These are phyloP conservation scores for Eupithecia subfuscata DNA, from an alignment of 2,888 invertebrate species.

Conservation along the genomic window DNA sequence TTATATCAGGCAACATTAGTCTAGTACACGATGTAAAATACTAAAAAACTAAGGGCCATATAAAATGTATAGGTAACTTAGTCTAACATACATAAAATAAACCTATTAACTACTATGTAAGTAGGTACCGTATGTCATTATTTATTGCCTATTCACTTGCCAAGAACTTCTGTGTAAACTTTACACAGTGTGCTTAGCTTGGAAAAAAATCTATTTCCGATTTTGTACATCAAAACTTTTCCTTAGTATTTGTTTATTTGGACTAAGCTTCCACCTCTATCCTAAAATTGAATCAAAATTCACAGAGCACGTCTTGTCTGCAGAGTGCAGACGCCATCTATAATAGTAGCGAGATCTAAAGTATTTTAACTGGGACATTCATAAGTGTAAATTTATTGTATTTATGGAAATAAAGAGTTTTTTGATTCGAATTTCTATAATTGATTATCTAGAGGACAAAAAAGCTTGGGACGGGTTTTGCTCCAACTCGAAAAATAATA, in stretches of 20 bases:
- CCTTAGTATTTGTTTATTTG: background rate
- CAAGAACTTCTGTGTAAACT: background rate
- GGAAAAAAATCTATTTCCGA: background rate
- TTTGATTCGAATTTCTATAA: too few species aligned
- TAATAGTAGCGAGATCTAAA: slow-evolving; percentile 8
- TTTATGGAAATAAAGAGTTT: too few species aligned
- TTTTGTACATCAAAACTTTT: background rate
- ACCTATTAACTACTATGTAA: too few species aligned
- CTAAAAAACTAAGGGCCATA: too few species aligned
- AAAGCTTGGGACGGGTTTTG: too few species aligned
- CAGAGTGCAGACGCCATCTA: background rate
- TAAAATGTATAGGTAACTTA: too few species aligned
- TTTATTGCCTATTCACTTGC: background rate
- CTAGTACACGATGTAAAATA: too few species aligned
- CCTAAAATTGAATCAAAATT: slow-evolving; percentile 33
- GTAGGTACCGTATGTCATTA: background rate
- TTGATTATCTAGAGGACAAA: too few species aligned
- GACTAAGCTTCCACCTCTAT: slow-evolving; percentile 17
- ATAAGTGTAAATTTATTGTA: too few species aligned
- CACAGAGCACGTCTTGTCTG: slow-evolving; percentile 8
- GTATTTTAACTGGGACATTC: slow-evolving; percentile 5
- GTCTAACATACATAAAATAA: too few species aligned
- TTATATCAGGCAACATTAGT: too few species aligned
- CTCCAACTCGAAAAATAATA: too few species aligned
- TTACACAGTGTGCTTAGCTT: background rate